phyloP scores from a whole-genome alignment of 2,888 invertebrate species.

The Sympetrum striolatum region DNA sequence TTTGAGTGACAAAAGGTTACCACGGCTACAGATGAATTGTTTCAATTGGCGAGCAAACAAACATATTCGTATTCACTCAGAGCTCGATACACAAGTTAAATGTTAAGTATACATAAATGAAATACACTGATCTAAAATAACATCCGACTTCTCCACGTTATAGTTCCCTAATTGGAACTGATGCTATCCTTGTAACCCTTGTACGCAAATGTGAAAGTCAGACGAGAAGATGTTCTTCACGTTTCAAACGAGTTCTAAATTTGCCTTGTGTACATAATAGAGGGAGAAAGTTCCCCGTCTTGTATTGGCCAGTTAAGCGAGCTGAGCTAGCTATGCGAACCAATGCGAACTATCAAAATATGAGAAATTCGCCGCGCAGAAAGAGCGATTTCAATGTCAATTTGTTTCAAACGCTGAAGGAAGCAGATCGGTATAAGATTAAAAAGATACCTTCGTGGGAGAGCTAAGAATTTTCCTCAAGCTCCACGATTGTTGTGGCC shows the following conservation, averaged over 20 bases:
- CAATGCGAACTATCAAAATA: background rate
- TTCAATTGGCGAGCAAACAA: no score
- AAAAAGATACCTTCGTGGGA: background rate
- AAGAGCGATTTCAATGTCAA: slow-evolving; percentile 8
- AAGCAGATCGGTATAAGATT: background rate
- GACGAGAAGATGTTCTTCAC: background rate
- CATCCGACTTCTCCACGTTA: no score
- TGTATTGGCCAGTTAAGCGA: background rate
- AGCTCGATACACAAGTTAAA: no score
- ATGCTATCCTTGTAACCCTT: background rate
- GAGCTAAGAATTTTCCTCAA: background rate
- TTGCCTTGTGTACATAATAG: background rate
- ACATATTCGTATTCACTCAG: no score
- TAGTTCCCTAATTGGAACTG: no score
- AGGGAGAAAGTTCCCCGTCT: background rate
- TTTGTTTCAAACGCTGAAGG: background rate
- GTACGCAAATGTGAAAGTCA: background rate
- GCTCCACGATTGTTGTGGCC: background rate
- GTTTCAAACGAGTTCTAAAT: background rate
- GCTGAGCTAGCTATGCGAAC: no score
- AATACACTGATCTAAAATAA: no score
- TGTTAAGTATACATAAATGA: no score
- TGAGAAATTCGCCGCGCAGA: slow-evolving; percentile 38
- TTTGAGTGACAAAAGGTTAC: no score
- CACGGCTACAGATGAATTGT: no score